A percentile compares a stretch with the other conserved stretches of the same genome.
Evolutionary conservation across 2,888 invertebrate genomes (phyloP).

Genomic region (Scaptomyza polygonia): DNA sequence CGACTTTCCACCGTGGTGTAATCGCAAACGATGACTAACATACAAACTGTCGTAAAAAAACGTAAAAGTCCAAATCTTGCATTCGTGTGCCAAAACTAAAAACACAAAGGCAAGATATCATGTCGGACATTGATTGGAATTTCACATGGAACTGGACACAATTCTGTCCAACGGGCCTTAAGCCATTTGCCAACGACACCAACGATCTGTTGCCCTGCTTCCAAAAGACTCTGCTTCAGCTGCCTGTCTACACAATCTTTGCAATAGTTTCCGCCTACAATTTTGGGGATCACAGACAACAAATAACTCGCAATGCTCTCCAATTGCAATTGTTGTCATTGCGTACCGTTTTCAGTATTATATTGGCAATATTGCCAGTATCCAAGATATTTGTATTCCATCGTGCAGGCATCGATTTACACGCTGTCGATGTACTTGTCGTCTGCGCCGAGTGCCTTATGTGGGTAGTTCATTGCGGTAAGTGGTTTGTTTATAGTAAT

Average conservation of each 20-base stretch:
- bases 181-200: slow-evolving; percentile 88
- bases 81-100: slow-evolving; percentile 10
- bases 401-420: slow-evolving; percentile 85
- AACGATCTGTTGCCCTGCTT: slow-evolving; percentile 94
- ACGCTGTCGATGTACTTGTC: slow-evolving; percentile 89
- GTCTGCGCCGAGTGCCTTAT: slow-evolving; percentile 89
- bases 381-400: slow-evolving; percentile 88
- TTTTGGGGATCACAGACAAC: slow-evolving; percentile 88
- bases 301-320: slow-evolving; percentile 86
- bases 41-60: slow-evolving; percentile 42
- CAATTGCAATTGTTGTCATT: slow-evolving; percentile 88
- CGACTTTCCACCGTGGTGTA: slow-evolving; percentile 7
- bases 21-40: slow-evolving; percentile 68
- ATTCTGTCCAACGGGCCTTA: slow-evolving; percentile 89
- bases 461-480: slow-evolving; percentile 93
- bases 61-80: slow-evolving; percentile 13
- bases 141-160: slow-evolving; percentile 89
- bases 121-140: slow-evolving; percentile 60
- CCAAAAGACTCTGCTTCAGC: slow-evolving; percentile 91
- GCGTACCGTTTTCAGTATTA: slow-evolving; percentile 87
- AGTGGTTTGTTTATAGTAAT: no score
- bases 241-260: slow-evolving; percentile 90
- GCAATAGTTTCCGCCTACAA: slow-evolving; percentile 92
- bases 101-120: slow-evolving; percentile 11
- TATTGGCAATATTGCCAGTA: slow-evolving; percentile 88